Evolutionary conservation across 2,113 vertebrate genomes (phyloP).

Genomic region (Actenoides hombroni): DNA sequence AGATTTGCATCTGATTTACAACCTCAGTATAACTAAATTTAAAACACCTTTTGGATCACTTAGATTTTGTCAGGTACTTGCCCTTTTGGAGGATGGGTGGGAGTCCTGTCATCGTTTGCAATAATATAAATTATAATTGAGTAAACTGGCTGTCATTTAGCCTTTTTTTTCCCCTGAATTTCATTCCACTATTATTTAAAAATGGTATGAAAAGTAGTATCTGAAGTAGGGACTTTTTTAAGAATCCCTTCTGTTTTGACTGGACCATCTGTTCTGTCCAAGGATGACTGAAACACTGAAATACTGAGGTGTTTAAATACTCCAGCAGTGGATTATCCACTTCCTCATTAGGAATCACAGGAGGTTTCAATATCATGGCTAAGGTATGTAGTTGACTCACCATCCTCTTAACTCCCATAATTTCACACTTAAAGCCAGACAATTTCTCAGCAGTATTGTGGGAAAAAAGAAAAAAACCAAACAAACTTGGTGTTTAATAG

Average conservation of each 20-base stretch:
- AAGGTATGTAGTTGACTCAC: neutral
- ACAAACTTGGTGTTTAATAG: neutral
- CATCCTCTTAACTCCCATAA: neutral
- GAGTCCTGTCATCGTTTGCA: neutral
- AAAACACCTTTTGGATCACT: neutral
- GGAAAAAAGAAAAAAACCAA: neutral
- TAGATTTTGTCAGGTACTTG: neutral
- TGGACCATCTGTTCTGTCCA: neutral
- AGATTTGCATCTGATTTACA: conserved; percentile 13
- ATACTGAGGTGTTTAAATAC: neutral
- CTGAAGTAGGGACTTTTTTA: neutral
- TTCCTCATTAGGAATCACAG: neutral
- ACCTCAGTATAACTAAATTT: neutral
- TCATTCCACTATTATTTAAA: neutral
- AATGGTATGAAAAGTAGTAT: neutral
- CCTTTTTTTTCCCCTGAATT: neutral
- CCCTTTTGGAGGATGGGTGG: neutral
- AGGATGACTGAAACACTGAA: neutral
- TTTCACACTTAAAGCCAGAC: neutral
- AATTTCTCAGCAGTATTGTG: neutral
- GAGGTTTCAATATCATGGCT: neutral
- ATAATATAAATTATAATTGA: neutral
- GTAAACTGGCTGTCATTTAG: neutral
- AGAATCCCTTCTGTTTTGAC: neutral
- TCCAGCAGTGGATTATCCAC: neutral